Base-by-base conservation (phyloP, 2,888 invertebrate species). In the Lysandra coridon region DNA sequence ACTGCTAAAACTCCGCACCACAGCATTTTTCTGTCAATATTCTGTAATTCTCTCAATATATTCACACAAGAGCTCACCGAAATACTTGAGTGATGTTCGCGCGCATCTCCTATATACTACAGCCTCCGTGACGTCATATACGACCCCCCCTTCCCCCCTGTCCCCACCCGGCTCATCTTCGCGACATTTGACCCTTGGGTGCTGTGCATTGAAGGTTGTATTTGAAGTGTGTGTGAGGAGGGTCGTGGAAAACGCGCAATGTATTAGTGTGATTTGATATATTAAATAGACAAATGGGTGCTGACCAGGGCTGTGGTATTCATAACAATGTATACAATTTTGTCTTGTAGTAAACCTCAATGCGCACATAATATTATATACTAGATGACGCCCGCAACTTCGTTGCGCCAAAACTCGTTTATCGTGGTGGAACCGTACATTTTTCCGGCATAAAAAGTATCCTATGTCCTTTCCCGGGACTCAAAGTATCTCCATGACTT, bases 101-200 rank as follows among this genome's bases (percentile, higher is more conserved):
- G 89, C 90, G 87, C 91, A 91, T 91, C 92, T 89, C 88, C 90
- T 94, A 92, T 92, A 93, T 94, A 94, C 81, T 87, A 84, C 91
- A 91, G 91, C 89, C 90, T 92, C 90, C 89, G 84, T 92, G 92
- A 93, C 92, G 92, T 93, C 91, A 93, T 80, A 5, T 23, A 64
- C 64, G 6, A 7, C 3, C 2, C 83, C 83, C 83, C 83, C 80
- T 80, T 80, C 79, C 83, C 80, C 79, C 81, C 79, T 80, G 81
- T 81, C 80, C 88, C 82, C 91, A 90, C 84, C 78, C 81, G 84
- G 84, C 87, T 85, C 91, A 90, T 92, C 92, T 89, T 89, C 90
- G 84, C 88, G 89, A 90, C 87, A 85, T 84, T 84, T 89, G 89
- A 90, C 90, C 90, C 88, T 49, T 87, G 85, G 84, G 84, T 82